Evolutionary conservation across 2,113 vertebrate genomes (phyloP), one percentile per base, ranked within the genome.

Genomic region (Spea bombifrons): DNA sequence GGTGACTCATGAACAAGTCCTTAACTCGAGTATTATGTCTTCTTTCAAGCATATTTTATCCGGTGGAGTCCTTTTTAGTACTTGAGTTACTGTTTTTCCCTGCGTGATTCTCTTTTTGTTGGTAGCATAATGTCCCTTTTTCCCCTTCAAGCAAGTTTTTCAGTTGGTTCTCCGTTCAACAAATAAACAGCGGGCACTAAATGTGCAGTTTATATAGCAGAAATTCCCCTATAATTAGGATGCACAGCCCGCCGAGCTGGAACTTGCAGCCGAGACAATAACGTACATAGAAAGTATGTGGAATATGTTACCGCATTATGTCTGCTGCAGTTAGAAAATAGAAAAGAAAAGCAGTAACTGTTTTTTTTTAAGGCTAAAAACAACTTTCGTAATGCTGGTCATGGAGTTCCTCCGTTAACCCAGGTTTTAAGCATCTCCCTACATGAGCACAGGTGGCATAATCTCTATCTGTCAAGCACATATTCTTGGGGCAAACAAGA

Each of bases 151-250:
- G 6, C 50, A 46, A 68, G 16, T 46, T 17, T 45, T 71, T 63
- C 55, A 70, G 45, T n/a, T 46, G 72, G 48, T 61, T 79, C 61
- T n/a, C 16, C 53, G 53, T 63, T 72, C 59, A 47, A 72, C 69
- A 79, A 65, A 73, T 66, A 65, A 65, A 72, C 7, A 6, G 5
- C 12, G 45, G 5, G 67, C 75, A 66, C 30, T 16, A 44, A 55
- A 55, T 78, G 71, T 72, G 49, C 49, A 72, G 69, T 78, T 78
- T 71, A 71, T 71, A 72, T 65, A 55, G 69, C 69, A 66, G n/a
- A 76, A 78, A 78, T 72, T 78, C 76, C 76, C 61, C 76, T 55
- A 48, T 78, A 55, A 78, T 78, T 78, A 64, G 49, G 61, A 65
- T 78, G 76, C 59, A 43, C 63, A 49, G 59, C 65, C 59, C 7